phyloP scores from a whole-genome alignment of 2,113 vertebrate species.

The Menidia beryllina region DNA sequence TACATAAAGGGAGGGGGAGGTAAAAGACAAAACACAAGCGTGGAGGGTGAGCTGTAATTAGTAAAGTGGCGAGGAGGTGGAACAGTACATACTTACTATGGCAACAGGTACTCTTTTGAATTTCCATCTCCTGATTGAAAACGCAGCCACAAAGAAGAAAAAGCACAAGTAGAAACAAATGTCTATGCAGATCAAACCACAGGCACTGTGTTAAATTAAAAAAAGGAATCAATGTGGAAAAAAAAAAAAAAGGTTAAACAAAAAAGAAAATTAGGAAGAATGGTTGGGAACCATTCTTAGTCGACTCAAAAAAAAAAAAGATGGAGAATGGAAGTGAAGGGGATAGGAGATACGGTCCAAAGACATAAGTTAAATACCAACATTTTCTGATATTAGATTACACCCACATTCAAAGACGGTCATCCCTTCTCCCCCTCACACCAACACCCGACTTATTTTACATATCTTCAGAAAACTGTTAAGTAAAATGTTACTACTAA shows the following conservation, averaged over 20 bases:
- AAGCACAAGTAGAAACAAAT: slow-evolving; percentile 99
- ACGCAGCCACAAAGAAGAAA: slow-evolving; percentile 98
- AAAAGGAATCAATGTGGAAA: slow-evolving; percentile 52
- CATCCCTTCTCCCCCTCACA: not conserved
- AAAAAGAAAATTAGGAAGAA: slow-evolving; percentile 74
- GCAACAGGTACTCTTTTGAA: slow-evolving; percentile 99
- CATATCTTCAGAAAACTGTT: not conserved
- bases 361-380: slow-evolving; percentile 78
- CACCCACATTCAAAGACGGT: slow-evolving; percentile 70
- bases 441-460: not conserved
- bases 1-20: slow-evolving; percentile 8
- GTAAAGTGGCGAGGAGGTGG: slow-evolving; percentile 79
- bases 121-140: slow-evolving; percentile 97
- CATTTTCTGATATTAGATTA: slow-evolving; percentile 83
- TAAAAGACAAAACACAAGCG: slow-evolving; percentile 70
- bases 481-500: not conserved
- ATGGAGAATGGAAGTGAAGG: slow-evolving; percentile 82
- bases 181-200: slow-evolving; percentile 95
- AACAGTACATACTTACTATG: slow-evolving; percentile 99
- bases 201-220: slow-evolving; percentile 87
- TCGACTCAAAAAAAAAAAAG: slow-evolving; percentile 80
- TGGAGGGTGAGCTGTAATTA: slow-evolving; percentile 77
- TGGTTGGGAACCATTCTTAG: slow-evolving; percentile 87
- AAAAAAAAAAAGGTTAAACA: slow-evolving; percentile 19
- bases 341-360: slow-evolving; percentile 75